phyloP scores from a whole-genome alignment of 2,113 vertebrate species.

The Otis tarda region DNA sequence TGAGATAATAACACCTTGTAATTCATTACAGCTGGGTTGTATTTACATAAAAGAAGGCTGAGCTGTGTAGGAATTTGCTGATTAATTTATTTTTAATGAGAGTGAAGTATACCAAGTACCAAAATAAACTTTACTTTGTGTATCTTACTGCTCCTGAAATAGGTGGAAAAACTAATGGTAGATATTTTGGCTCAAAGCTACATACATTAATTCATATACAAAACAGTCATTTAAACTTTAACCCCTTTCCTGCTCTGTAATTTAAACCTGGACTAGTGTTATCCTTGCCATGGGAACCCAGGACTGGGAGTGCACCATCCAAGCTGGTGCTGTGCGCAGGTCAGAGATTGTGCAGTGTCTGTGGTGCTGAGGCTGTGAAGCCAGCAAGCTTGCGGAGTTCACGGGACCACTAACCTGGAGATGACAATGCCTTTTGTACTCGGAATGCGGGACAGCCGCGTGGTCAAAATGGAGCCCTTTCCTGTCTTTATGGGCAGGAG shows the following conservation, averaged over 20 bases:
- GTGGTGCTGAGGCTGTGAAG: not conserved
- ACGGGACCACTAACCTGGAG: not conserved
- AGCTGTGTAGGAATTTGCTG: slow-evolving; percentile 84
- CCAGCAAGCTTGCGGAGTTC: not conserved
- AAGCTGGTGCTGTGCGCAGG: not conserved
- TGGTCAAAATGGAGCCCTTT: not conserved
- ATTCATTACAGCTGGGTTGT: slow-evolving; percentile 83
- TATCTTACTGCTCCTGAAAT: slow-evolving; percentile 83
- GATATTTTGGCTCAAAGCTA: slow-evolving; percentile 79
- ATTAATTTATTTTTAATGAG: slow-evolving; percentile 89
- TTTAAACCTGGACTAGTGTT: not conserved
- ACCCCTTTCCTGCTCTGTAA: slow-evolving; percentile 71
- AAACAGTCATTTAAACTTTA: slow-evolving; percentile 77
- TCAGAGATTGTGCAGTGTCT: rapidly evolving
- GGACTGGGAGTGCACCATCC: not conserved
- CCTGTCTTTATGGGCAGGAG: not conserved
- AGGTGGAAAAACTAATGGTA: slow-evolving; percentile 85
- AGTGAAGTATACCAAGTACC: slow-evolving; percentile 80
- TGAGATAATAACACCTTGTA: slow-evolving; percentile 85
- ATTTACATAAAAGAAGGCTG: slow-evolving; percentile 83
- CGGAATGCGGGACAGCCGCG: not conserved
- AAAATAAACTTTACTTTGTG: slow-evolving; percentile 85
- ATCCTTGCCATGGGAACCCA: slow-evolving; percentile 3
- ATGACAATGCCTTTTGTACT: not conserved
- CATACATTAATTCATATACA: slow-evolving; percentile 80